Conservation (phyloP, 2,797 vertebrate genomes). For the Acanthurus tractus region DNA sequence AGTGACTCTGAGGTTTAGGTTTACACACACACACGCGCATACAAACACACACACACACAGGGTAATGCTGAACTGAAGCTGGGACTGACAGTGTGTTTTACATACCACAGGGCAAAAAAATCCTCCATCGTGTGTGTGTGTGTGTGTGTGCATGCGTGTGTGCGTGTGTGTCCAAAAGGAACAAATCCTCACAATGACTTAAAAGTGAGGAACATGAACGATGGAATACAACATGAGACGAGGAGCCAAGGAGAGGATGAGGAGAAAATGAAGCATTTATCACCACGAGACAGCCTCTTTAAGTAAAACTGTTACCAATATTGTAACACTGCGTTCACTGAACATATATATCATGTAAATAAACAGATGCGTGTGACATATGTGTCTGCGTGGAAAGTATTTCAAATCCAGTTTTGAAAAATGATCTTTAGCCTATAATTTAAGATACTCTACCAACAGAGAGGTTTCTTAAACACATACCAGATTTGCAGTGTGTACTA, state of each 20-base stretch:
- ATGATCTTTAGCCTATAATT: neutral
- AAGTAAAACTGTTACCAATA: neutral
- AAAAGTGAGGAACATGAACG: constrained; percentile 30
- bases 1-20: neutral
- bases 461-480: neutral
- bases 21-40: neutral
- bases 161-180: constrained; percentile 28
- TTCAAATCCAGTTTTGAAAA: neutral
- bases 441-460: constrained; percentile 1
- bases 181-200: constrained; percentile 40
- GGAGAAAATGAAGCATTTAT: constrained; percentile 1
- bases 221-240: constrained; percentile 10
- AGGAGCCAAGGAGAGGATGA: constrained; percentile 12
- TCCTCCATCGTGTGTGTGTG: constrained; percentile 9
- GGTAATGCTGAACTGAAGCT: constrained; percentile 41
- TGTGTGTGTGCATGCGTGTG: neutral
- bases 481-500: neutral
- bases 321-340: neutral
- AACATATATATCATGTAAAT: neutral
- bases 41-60: neutral
- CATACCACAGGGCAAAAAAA: constrained; percentile 32
- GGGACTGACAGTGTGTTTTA: constrained; percentile 43
- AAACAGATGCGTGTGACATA: neutral
- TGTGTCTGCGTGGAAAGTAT: neutral
- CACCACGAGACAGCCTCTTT: neutral